These are phyloP conservation scores for Platygyra sinensis DNA, from an alignment of 64 coral and sea anemone species.

Conservation along the genomic window DNA sequence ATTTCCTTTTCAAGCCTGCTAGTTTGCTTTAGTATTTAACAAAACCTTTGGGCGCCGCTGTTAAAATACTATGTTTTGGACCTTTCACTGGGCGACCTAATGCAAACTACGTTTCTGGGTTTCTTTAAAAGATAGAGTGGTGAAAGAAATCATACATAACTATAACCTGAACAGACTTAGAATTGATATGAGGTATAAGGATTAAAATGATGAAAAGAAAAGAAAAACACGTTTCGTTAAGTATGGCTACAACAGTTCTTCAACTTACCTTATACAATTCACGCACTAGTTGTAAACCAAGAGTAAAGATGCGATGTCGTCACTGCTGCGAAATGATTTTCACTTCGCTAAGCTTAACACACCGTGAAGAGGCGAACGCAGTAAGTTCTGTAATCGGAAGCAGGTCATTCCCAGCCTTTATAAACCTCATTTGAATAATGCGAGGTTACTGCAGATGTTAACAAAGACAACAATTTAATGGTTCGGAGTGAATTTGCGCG, in stretches of 20 bases:
- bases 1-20: not conserved
- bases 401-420: conserved; percentile 4
- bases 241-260: not conserved
- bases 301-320: not conserved
- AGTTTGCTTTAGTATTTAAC: not conserved
- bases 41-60: not conserved
- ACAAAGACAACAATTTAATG: conserved; percentile 44
- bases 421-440: conserved; percentile 50
- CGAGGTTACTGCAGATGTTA: conserved; percentile 39
- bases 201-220: not conserved
- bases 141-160: not conserved
- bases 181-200: not conserved
- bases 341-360: not conserved
- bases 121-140: conserved; percentile 12
- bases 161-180: not conserved
- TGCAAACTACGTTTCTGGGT: not conserved
- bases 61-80: not conserved
- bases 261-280: not conserved
- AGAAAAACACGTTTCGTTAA: not conserved
- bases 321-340: not conserved
- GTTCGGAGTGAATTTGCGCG: conserved; percentile 16
- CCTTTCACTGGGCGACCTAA: not conserved
- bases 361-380: not conserved
- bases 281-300: not conserved
- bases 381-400: not conserved